Evolutionary conservation across 2,797 vertebrate species (phyloP), one percentile per base, ranked within the genome.

Genomic region (Enteromius thamalakanensis): DNA sequence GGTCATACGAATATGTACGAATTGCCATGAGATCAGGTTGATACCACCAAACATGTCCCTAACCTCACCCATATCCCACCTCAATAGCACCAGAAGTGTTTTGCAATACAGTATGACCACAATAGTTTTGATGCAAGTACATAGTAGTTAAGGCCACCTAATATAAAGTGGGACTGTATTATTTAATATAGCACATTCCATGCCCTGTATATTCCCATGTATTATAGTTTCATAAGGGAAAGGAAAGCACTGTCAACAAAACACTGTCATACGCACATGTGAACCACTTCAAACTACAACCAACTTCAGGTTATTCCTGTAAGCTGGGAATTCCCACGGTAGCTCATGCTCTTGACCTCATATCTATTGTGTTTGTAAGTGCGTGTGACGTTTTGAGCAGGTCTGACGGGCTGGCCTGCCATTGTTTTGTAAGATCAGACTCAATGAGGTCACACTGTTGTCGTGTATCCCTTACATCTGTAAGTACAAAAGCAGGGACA

Each of bases 261-360:
- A 37, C 62, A 55, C 49, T 7, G 4, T 34, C 51, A 81, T 11
- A 23, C 26, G 10, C 40, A 60, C 6, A 49, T 65, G 49, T 47
- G 9, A 77, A 71, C 19, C 87, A 84, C 87, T 89, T 80, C 84
- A 85, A 82, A 80, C 87, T 87, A 88, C 85, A 87, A 91, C 90
- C 93, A 90, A 92, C 80, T 90, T 88, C 87, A 90, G 91, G 94
- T 93, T 93, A 91, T 92, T 90, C 88, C 86, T 88, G 89, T 90
- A 90, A 84, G 86, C 88, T 92, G 93, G 93, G 92, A 94, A 93
- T 94, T 93, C 92, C 93, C 92, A 15, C 90, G 85, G 87, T 88
- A 92, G 92, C 92, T 92, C 76, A 14, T 80, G 88, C 68, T 90
- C 87, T 93, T 94, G 91, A 94, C 92, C 92, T 94, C 90, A 88